A percentile compares a stretch with the other conserved stretches of the same genome.
phyloP scores from a whole-genome alignment of 2,113 vertebrate species.

The Misgurnus anguillicaudatus region DNA sequence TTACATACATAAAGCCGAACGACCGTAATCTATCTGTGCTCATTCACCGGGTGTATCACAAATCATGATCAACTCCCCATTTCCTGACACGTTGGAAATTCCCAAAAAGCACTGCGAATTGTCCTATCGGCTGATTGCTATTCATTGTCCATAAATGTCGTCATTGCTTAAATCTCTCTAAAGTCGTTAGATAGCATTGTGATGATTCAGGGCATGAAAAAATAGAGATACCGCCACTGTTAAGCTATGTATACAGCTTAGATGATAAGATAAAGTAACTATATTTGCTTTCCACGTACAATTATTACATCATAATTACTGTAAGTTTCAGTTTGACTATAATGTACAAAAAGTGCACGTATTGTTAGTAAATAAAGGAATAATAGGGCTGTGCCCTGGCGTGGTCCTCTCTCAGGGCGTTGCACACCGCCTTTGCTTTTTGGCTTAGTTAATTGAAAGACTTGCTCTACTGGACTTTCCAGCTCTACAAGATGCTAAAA shows the following conservation, averaged over 20 bases:
- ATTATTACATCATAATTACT: background rate
- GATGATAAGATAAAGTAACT: slow-evolving; percentile 29
- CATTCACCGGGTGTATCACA: background rate
- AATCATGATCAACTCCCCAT: too few species aligned
- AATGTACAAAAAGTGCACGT: background rate
- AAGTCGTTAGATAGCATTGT: too few species aligned
- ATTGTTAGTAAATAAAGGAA: background rate
- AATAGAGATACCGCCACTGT: background rate
- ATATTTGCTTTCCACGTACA: background rate
- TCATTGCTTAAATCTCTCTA: too few species aligned
- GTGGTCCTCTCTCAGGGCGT: background rate
- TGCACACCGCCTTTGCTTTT: background rate
- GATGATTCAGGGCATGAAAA: background rate
- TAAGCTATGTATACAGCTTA: slow-evolving; percentile 5
- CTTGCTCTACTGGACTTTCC: slow-evolving; percentile 36
- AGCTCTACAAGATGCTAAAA: background rate
- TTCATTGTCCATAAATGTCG: too few species aligned
- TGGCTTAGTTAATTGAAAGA: slow-evolving; percentile 26
- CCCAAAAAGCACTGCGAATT: too few species aligned
- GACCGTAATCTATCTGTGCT: background rate
- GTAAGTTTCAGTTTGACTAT: slow-evolving; percentile 10
- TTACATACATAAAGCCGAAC: background rate
- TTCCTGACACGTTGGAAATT: too few species aligned
- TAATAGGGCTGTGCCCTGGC: background rate
- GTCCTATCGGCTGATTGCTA: too few species aligned